A percentile compares a stretch with the other conserved stretches of the same genome.
Conservation (phyloP, 2,113 vertebrate species). For the Zosterops hypoxanthus region DNA sequence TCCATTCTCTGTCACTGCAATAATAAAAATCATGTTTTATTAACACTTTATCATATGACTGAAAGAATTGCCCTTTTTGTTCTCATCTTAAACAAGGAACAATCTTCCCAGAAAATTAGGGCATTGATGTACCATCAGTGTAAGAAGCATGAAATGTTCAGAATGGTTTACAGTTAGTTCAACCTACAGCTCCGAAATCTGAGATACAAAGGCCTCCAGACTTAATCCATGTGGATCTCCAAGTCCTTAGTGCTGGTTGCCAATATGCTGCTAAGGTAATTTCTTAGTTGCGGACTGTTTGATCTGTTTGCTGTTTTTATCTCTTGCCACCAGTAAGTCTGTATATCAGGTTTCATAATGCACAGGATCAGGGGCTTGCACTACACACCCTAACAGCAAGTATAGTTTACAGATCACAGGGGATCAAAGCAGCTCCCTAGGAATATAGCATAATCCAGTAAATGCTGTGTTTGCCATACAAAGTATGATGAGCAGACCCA, state of each 20-base stretch:
- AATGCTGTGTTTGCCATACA: background rate
- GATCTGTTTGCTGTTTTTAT: slow-evolving; percentile 65
- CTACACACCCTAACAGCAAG: background rate
- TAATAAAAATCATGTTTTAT: background rate
- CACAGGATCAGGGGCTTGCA: slow-evolving; percentile 17
- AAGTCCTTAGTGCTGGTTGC: slow-evolving; percentile 23
- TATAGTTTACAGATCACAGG: background rate
- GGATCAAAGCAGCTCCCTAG: background rate
- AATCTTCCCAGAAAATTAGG: background rate
- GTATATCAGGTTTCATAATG: slow-evolving; percentile 61
- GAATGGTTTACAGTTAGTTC: slow-evolving; percentile 48
- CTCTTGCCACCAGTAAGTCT: slow-evolving; percentile 45
- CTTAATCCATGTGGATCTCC: slow-evolving; percentile 55
- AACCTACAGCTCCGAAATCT: slow-evolving; percentile 42
- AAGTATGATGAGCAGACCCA: background rate
- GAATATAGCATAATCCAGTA: background rate
- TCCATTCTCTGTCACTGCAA: background rate
- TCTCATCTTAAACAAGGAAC: background rate
- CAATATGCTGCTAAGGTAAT: slow-evolving; percentile 49
- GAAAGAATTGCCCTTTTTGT: background rate
- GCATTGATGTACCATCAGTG: background rate
- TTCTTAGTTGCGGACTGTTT: slow-evolving; percentile 62
- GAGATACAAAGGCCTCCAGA: slow-evolving; percentile 59
- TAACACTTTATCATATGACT: background rate
- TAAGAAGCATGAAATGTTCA: slow-evolving; percentile 22